These are phyloP conservation scores for Vandiemenella viatica DNA, from an alignment of 2,888 invertebrate genomes.

Conservation along the genomic window DNA sequence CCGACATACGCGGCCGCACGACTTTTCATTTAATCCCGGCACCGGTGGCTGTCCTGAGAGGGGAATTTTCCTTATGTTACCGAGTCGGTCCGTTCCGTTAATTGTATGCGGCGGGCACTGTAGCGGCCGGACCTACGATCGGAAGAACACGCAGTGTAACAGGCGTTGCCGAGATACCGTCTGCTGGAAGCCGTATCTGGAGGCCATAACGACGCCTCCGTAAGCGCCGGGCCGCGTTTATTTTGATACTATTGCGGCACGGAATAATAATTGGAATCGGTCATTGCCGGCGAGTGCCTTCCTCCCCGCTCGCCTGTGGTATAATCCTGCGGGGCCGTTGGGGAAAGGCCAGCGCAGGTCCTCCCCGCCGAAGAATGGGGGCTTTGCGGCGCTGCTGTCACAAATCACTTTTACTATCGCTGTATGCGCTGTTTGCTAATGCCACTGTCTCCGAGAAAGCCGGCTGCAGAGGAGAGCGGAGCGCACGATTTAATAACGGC, in stretches of 20 bases:
- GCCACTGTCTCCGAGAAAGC: conserved; percentile 20
- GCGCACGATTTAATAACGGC: conserved; percentile 14
- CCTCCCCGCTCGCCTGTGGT: not conserved
- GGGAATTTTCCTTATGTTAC: not conserved
- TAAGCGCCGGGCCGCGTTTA: conserved; percentile 8
- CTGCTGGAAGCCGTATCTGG: no score
- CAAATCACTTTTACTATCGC: conserved; percentile 31
- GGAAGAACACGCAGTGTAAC: no score
- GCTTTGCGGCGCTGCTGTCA: conserved; percentile 29
- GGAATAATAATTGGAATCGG: conserved; percentile 30
- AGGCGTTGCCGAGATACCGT: no score
- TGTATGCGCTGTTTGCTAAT: conserved; percentile 22
- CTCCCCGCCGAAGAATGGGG: conserved; percentile 1
- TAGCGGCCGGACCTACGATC: no score
- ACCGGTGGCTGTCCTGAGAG: no score
- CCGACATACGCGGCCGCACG: not conserved
- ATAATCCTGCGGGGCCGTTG: no score
- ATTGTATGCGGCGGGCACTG: not conserved
- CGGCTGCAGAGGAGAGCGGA: not conserved
- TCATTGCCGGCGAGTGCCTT: conserved; percentile 23
- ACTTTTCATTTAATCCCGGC: not conserved
- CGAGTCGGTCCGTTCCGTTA: not conserved
- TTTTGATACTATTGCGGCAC: conserved; percentile 17
- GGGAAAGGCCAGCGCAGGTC: no score
- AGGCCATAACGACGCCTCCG: no score